A percentile compares a stretch with the other conserved stretches of the same genome.
Conservation (phyloP, 2,888 invertebrate genomes). For the Microdon myrmicae region DNA sequence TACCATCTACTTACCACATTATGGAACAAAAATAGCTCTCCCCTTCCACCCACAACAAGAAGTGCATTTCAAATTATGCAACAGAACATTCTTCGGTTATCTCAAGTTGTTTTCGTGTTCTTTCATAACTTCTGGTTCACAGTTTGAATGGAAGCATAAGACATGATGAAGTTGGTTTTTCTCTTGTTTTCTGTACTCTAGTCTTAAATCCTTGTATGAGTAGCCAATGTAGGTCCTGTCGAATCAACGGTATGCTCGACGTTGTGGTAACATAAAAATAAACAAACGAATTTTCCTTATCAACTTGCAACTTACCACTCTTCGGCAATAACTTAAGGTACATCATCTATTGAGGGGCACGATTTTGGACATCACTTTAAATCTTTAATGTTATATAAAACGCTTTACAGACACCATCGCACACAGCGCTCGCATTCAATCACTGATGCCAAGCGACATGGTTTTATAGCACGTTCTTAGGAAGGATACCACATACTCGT, state of each 20-base stretch:
- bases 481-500: slow-evolving; percentile 10
- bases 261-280: slow-evolving; percentile 24
- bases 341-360: no score
- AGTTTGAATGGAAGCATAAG: no score
- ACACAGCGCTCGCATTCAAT: slow-evolving; percentile 24
- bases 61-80: no score
- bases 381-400: slow-evolving; percentile 44
- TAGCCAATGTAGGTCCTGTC: background rate
- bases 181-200: no score
- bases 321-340: background rate
- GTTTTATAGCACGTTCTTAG: slow-evolving; percentile 6
- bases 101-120: background rate
- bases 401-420: slow-evolving; percentile 18
- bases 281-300: no score
- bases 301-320: slow-evolving; percentile 24
- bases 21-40: no score
- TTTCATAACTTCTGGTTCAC: background rate
- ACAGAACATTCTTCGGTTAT: no score
- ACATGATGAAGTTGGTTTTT: no score
- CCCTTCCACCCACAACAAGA: no score
- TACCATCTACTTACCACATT: no score
- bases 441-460: no score
- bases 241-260: slow-evolving; percentile 41
- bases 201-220: background rate
- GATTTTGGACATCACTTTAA: slow-evolving; percentile 17